Conservation (phyloP, 2,888 invertebrate species). For the Drosophila melanocephala region DNA sequence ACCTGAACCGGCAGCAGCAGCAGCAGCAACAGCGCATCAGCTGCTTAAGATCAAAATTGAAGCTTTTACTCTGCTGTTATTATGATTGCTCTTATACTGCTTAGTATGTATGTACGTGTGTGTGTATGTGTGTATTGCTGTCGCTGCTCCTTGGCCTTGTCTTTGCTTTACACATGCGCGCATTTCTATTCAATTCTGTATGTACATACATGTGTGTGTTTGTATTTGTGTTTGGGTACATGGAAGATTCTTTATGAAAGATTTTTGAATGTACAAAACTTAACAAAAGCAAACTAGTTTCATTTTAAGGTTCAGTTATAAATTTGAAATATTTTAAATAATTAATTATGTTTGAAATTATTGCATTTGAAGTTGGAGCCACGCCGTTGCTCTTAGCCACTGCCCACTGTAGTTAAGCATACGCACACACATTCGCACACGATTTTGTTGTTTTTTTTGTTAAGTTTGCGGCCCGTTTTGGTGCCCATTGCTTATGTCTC, state of each 20-base stretch:
- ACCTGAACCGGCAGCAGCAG: constrained; percentile 47
- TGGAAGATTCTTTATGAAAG: constrained; percentile 12
- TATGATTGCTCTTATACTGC: constrained; percentile 20
- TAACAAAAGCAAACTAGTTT: neutral
- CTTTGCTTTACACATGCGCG: constrained; percentile 19
- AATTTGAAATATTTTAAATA: neutral
- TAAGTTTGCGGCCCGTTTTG: constrained; percentile 33
- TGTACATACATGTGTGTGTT: neutral
- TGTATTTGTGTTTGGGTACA: constrained; percentile 10
- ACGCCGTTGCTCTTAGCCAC: constrained; percentile 9
- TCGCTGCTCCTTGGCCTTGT: constrained; percentile 40
- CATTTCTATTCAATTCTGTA: constrained; percentile 18
- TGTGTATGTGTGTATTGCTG: neutral
- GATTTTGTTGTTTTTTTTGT: constrained; percentile 21
- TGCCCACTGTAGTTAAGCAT: constrained; percentile 36
- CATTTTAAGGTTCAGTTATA: neutral
- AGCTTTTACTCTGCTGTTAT: constrained; percentile 23
- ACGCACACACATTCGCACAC: constrained; percentile 9
- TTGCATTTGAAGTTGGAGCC: neutral
- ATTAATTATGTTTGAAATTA: neutral
- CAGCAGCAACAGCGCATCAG: constrained; percentile 54
- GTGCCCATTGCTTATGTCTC: constrained; percentile 8
- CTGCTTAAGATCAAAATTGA: constrained; percentile 34
- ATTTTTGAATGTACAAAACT: neutral
- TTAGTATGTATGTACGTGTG: neutral